These are phyloP conservation scores for Pogoniulus pusillus DNA, from an alignment of 2,797 vertebrate genomes.

Conservation along the genomic window DNA sequence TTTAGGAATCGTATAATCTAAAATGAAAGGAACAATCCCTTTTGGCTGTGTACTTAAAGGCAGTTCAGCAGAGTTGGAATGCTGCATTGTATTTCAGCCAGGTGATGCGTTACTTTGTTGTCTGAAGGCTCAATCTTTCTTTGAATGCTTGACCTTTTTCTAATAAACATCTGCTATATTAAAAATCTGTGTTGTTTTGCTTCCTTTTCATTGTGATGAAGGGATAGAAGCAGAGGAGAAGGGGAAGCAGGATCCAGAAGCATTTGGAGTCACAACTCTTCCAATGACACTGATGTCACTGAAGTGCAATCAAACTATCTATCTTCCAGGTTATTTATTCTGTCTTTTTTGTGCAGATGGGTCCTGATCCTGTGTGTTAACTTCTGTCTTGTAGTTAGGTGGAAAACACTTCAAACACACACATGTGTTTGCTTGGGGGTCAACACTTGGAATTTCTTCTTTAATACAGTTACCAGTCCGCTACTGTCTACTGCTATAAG, in stretches of 20 bases:
- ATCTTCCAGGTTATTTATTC: not conserved
- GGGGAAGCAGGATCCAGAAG: not conserved
- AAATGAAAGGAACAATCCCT: not conserved
- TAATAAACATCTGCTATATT: not conserved
- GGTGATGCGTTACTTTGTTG: not conserved
- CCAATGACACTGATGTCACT: not conserved
- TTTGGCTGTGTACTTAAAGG: not conserved
- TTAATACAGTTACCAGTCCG: not conserved
- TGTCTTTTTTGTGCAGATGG: not conserved
- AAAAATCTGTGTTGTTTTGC: not conserved
- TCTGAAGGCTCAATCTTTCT: not conserved
- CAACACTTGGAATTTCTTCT: not conserved
- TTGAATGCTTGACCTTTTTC: not conserved
- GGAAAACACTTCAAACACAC: accelerated
- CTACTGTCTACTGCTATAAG: not conserved
- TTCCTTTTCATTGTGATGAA: not conserved
- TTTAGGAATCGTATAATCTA: not conserved
- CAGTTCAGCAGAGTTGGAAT: not conserved
- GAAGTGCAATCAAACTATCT: not conserved
- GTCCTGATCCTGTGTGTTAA: not conserved
- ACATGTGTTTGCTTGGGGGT: not conserved
- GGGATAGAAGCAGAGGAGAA: not conserved
- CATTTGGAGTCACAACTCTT: not conserved
- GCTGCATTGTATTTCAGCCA: not conserved
- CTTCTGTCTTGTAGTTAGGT: not conserved